Evolutionary conservation across 2,113 vertebrate species (phyloP).

Genomic region (Mionectes macconnelli): DNA sequence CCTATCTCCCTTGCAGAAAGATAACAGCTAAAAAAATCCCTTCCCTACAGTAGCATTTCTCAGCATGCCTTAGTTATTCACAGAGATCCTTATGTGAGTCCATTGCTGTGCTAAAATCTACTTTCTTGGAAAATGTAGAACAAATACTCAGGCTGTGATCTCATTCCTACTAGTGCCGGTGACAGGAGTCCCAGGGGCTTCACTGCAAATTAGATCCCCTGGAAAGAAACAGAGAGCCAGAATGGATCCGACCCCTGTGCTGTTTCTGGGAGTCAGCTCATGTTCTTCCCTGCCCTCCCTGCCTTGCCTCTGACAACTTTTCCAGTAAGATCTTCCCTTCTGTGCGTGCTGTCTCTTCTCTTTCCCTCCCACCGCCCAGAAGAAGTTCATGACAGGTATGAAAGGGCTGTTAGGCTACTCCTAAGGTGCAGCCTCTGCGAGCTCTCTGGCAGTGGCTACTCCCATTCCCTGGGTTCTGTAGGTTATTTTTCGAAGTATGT

Average conservation of each 20-base stretch:
- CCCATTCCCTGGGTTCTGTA: background rate
- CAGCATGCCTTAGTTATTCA: background rate
- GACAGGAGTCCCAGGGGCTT: slow-evolving; percentile 50
- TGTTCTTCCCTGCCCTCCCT: background rate
- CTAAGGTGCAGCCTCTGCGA: background rate
- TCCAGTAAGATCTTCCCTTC: slow-evolving; percentile 5
- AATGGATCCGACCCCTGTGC: slow-evolving; percentile 7
- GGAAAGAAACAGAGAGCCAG: slow-evolving; percentile 29
- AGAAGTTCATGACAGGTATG: slow-evolving; percentile 5
- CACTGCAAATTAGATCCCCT: slow-evolving; percentile 48
- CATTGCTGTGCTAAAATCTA: slow-evolving; percentile 11
- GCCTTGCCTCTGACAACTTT: slow-evolving; percentile 41
- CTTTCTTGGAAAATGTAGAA: slow-evolving; percentile 15
- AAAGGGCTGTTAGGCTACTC: background rate
- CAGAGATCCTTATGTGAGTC: background rate
- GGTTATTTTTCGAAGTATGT: background rate
- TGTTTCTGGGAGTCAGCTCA: background rate
- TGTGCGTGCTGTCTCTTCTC: accelerated
- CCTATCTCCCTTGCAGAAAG: background rate
- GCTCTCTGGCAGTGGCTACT: background rate
- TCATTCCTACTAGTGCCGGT: background rate
- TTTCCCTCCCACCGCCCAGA: background rate
- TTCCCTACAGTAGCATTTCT: background rate
- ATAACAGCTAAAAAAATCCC: background rate
- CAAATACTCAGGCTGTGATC: slow-evolving; percentile 36